Percentiles rank a stretch among this genome's conserved stretches.
Evolutionary conservation across 2,797 vertebrate species (phyloP).

Genomic region (Australoheros facetus): DNA sequence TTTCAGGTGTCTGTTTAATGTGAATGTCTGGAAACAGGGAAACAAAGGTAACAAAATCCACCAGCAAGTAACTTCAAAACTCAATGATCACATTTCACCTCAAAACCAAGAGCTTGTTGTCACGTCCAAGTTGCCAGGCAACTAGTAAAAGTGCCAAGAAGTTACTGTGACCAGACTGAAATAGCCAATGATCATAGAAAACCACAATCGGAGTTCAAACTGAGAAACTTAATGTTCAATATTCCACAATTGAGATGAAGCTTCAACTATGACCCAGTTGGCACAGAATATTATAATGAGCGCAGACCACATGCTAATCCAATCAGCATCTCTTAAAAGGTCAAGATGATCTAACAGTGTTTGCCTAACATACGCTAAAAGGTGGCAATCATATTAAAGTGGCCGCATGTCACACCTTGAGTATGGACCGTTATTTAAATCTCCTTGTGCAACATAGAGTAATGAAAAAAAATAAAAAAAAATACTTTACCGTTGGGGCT

Average conservation of each 20-base stretch:
- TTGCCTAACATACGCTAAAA: conserved; percentile 18
- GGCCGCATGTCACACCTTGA: neutral
- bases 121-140: conserved; percentile 2
- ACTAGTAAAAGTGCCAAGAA: neutral
- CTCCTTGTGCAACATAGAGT: neutral
- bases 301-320: conserved; percentile 20
- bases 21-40: neutral
- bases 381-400: conserved; percentile 4
- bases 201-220: neutral
- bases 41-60: neutral
- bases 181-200: neutral
- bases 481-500: conserved; percentile 91
- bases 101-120: neutral
- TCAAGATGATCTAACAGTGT: conserved; percentile 35
- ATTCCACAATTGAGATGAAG: conserved; percentile 2
- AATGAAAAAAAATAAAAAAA: neutral
- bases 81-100: neutral
- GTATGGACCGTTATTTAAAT: neutral
- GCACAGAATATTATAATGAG: conserved; percentile 40
- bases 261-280: conserved; percentile 23
- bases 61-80: neutral
- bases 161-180: neutral
- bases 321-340: conserved; percentile 39
- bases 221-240: neutral
- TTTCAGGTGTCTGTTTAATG: neutral